A percentile compares a stretch with the other conserved stretches of the same genome.
Evolutionary conservation across 2,888 invertebrate genomes (phyloP).

Genomic region (Acrocera orbiculus): DNA sequence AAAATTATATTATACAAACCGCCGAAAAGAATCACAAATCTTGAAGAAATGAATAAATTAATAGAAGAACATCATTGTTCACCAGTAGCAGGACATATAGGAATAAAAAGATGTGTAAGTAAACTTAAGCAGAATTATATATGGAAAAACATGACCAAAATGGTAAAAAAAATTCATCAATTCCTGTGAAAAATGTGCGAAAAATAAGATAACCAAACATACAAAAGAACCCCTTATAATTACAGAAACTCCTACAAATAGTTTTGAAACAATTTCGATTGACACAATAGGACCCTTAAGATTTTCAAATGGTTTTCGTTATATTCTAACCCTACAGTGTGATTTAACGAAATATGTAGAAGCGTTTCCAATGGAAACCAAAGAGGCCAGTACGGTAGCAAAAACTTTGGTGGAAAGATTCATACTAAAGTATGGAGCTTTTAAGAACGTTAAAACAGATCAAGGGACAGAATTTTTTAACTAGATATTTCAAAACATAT

Average conservation of each 20-base stretch:
- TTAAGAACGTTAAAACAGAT: conserved; percentile 6
- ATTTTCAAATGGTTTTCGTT: conserved; percentile 3
- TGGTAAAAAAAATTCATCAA: conserved; percentile 1
- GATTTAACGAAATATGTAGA: conserved; percentile 9
- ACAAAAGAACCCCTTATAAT: conserved; percentile 6
- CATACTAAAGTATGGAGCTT: conserved; percentile 8
- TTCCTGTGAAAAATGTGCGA: conserved; percentile 5
- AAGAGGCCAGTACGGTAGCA: conserved; percentile 6
- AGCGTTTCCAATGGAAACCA: conserved; percentile 7
- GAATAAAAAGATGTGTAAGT: conserved; percentile 5
- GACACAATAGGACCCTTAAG: conserved; percentile 7
- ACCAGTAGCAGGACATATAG: conserved; percentile 5
- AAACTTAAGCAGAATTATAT: conserved; percentile 7
- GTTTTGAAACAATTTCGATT: conserved; percentile 8
- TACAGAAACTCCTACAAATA: conserved; percentile 8
- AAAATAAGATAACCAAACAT: conserved; percentile 6
- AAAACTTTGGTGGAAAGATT: conserved; percentile 9
- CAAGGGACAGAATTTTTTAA: conserved; percentile 9
- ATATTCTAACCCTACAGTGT: conserved; percentile 6
- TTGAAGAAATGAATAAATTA: conserved; percentile 1
- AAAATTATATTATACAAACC: conserved; percentile 1
- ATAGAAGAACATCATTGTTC: conserved; percentile 4
- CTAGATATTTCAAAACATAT: conserved; percentile 6
- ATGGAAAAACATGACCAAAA: conserved; percentile 7
- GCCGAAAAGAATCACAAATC: conserved; percentile 1